phyloP scores from a whole-genome alignment of 1,140 invertebrate genomes.

The Samia ricini region DNA sequence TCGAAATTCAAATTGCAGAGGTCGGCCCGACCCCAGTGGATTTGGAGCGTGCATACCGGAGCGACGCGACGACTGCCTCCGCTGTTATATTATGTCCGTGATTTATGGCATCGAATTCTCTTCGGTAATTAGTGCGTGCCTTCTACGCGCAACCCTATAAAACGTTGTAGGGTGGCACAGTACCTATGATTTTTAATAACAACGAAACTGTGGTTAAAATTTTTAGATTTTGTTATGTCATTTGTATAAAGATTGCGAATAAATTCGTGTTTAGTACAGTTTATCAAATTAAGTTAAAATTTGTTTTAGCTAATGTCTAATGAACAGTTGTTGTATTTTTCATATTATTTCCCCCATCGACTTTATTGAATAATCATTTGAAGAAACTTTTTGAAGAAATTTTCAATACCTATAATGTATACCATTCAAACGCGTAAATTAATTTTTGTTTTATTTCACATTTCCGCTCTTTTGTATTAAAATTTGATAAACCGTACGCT shows the following conservation, averaged over 20 bases:
- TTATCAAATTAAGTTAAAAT: too few species aligned
- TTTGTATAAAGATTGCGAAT: background rate
- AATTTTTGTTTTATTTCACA: too few species aligned
- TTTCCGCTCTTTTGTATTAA: too few species aligned
- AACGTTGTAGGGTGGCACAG: background rate
- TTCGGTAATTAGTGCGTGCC: slow-evolving; percentile 74
- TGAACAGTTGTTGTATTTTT: too few species aligned
- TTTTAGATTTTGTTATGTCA: background rate
- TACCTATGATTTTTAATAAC: background rate
- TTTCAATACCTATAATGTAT: too few species aligned
- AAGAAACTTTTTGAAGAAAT: too few species aligned
- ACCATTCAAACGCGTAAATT: too few species aligned
- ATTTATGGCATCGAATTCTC: slow-evolving; percentile 76
- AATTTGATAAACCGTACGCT: too few species aligned
- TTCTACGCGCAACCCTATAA: slow-evolving; percentile 22
- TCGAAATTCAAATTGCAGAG: slow-evolving; percentile 23
- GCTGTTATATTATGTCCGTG: slow-evolving; percentile 68
- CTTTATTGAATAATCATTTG: too few species aligned
- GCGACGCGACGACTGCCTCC: slow-evolving; percentile 46
- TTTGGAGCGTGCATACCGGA: slow-evolving; percentile 64
- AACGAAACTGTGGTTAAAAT: background rate
- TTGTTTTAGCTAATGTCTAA: too few species aligned
- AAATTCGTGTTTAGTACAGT: too few species aligned
- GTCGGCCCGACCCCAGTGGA: slow-evolving; percentile 27
- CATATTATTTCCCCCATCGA: too few species aligned